Evolutionary conservation across 2,888 invertebrate species (phyloP).

Genomic region (Penaeus monodon): DNA sequence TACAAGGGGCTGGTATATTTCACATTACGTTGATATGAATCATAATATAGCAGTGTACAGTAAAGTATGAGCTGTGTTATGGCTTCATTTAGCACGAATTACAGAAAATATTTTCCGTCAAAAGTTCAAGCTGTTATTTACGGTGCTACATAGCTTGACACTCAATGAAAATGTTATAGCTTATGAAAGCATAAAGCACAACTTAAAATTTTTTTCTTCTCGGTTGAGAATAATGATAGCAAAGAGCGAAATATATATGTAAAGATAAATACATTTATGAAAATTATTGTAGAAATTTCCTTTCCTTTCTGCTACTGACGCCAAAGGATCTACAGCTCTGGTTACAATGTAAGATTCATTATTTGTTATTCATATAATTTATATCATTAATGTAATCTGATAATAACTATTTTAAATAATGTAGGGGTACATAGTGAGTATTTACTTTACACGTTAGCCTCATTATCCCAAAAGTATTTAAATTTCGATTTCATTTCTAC

Average conservation of each 20-base stretch:
- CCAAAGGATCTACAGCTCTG: too few species aligned
- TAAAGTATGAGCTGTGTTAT: neutral
- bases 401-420: too few species aligned
- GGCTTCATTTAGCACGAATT: neutral
- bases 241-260: neutral
- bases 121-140: neutral
- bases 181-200: too few species aligned
- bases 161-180: too few species aligned
- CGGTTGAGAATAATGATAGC: neutral
- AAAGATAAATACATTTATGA: neutral
- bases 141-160: neutral
- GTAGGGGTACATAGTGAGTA: too few species aligned
- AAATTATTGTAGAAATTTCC: neutral
- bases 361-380: too few species aligned
- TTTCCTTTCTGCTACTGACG: too few species aligned
- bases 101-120: neutral
- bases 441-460: too few species aligned
- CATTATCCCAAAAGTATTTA: too few species aligned
- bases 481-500: too few species aligned
- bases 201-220: slow-evolving; percentile 1
- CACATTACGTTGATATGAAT: neutral
- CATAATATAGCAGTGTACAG: neutral
- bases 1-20: neutral
- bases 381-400: too few species aligned
- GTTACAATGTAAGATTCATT: too few species aligned